Evolutionary conservation across 2,797 vertebrate species (phyloP).

Genomic region (Oceanodroma leucorhoa): DNA sequence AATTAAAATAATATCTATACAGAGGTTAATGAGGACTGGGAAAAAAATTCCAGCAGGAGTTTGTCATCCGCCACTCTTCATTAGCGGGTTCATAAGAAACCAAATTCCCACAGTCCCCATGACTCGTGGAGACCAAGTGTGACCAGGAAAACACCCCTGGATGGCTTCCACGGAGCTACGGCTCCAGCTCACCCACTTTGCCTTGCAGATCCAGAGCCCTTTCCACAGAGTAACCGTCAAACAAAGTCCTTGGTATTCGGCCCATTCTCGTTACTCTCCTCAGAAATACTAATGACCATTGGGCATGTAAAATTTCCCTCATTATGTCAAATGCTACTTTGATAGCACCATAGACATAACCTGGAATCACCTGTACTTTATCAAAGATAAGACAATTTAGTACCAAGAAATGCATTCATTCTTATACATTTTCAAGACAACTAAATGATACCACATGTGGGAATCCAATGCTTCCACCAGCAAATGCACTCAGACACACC

Average conservation of each 20-base stretch:
- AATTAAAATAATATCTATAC: conserved; percentile 31
- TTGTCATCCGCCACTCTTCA: background rate
- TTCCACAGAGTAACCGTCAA: background rate
- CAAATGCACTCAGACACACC: background rate
- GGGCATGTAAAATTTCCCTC: background rate
- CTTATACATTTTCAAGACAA: background rate
- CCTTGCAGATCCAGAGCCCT: background rate
- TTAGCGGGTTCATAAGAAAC: background rate
- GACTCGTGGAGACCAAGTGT: background rate
- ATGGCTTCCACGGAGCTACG: accelerated
- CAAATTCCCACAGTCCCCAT: background rate
- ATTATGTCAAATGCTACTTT: background rate
- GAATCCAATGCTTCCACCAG: background rate
- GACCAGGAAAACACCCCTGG: background rate
- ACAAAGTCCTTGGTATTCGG: background rate
- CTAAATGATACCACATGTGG: background rate
- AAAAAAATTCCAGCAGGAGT: background rate
- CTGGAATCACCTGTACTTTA: background rate
- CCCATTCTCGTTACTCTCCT: background rate
- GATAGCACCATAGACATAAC: background rate
- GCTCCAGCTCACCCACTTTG: background rate
- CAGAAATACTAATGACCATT: background rate
- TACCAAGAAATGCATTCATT: background rate
- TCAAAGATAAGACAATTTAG: background rate
- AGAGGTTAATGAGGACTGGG: conserved; percentile 40